A percentile compares a stretch with the other conserved stretches of the same genome.
These are phyloP conservation scores for Takifugu bimaculatus DNA, from an alignment of 2,113 vertebrate genomes.

Conservation along the genomic window DNA sequence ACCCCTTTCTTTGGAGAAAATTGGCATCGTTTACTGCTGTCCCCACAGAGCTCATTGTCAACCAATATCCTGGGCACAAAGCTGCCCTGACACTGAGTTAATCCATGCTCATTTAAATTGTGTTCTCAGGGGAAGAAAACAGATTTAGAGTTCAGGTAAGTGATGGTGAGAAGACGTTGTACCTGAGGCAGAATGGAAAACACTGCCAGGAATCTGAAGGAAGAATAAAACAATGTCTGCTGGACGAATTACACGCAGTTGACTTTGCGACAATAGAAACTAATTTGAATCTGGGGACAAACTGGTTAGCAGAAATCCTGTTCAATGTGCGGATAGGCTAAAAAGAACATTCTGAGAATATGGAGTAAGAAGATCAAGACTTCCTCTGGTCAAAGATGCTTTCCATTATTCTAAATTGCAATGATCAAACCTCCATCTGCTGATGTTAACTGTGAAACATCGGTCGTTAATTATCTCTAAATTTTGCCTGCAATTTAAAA, in stretches of 20 bases:
- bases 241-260: slow-evolving; percentile 34
- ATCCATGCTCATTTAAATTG: slow-evolving; percentile 62
- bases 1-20: slow-evolving; percentile 31
- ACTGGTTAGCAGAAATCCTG: too few relatives aligned
- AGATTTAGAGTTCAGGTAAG: slow-evolving; percentile 55
- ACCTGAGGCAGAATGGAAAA: slow-evolving; percentile 15
- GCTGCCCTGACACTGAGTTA: slow-evolving; percentile 62
- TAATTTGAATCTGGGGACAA: too few relatives aligned
- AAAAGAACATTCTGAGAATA: background rate
- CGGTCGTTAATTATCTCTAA: too few relatives aligned
- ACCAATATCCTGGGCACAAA: slow-evolving; percentile 62
- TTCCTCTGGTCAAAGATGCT: too few relatives aligned
- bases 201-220: slow-evolving; percentile 23
- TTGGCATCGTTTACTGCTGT: slow-evolving; percentile 57
- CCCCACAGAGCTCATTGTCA: slow-evolving; percentile 49
- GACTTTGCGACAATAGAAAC: too few relatives aligned
- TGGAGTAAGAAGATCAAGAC: background rate
- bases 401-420: too few relatives aligned
- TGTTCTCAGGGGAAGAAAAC: slow-evolving; percentile 43
- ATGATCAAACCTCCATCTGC: too few relatives aligned
- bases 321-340: too few relatives aligned
- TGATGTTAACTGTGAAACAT: too few relatives aligned
- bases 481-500: too few relatives aligned
- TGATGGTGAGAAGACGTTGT: slow-evolving; percentile 18
- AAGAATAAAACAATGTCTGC: slow-evolving; percentile 43